Evolutionary conservation across 2,888 invertebrate genomes (phyloP), one percentile per base, ranked within the genome.

Genomic region (Amiota mariae): DNA sequence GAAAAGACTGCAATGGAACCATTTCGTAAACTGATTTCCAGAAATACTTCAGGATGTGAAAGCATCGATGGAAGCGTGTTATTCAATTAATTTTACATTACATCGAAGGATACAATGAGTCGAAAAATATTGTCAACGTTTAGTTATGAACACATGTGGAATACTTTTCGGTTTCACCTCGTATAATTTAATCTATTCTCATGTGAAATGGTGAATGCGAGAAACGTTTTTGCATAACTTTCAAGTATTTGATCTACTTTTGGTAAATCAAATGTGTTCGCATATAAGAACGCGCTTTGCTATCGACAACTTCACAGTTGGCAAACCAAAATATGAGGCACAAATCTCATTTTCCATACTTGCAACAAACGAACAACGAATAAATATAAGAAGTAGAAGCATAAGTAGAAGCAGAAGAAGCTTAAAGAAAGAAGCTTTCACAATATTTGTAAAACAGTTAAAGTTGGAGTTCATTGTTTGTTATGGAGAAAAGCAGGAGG

Each of bases 381-480:
- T 12, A 13, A 48, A 48, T 48, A 36, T 6, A 36, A 36, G 36
- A 36, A 36, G 48, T 15, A 48, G 64, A 48, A 11, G 49, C 66
- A 72, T 74, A 56, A 11, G 56, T 66, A 72, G 75, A 56, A 72
- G 70, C 76, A 72, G 72, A 61, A 73, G 70, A 59, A 59, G 59
- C 59, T 20, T 20, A 59, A 51, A 24, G 51, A 72, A 72, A 81
- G 82, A 83, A 85, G 86, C 83, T 83, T 83, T 83, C 83, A 86
- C 83, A 83, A 83, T 84, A 82, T 81, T 72, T 66, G 63, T 74
- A 36, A 63, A 72, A 72, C 72, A 72, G 72, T 72, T 64, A 61
- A 71, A 85, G 79, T 85, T 85, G 83, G 82, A 83, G 86, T 86
- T 83, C 83, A 83, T 85, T 83, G 86, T 83, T 79, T 36, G 36